These are phyloP conservation scores for Ochlodes sylvanus DNA, from an alignment of 2,888 invertebrate species.

Conservation along the genomic window DNA sequence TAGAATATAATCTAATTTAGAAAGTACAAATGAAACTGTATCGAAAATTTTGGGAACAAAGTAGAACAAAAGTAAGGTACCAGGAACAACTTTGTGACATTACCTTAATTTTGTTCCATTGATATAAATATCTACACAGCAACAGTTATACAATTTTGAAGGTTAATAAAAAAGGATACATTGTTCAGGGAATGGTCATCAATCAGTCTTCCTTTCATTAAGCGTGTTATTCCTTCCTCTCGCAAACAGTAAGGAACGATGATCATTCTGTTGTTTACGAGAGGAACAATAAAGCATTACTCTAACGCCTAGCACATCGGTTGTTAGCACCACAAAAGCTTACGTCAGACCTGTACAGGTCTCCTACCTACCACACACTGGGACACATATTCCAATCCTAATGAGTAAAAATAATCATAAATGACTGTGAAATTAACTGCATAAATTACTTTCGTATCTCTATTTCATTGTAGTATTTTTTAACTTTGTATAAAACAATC, in stretches of 20 bases:
- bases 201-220: slow-evolving; percentile 67
- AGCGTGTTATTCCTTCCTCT: slow-evolving; percentile 57
- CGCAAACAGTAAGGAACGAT: slow-evolving; percentile 32
- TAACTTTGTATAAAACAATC: neutral
- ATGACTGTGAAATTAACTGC: slow-evolving; percentile 12
- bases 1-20: slow-evolving; percentile 1
- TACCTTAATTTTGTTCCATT: slow-evolving; percentile 2
- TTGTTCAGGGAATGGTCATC: slow-evolving; percentile 41
- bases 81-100: slow-evolving; percentile 5
- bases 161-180: neutral
- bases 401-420: slow-evolving; percentile 8
- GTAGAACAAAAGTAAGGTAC: neutral
- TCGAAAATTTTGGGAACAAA: neutral
- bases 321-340: slow-evolving; percentile 72
- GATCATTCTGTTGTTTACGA: slow-evolving; percentile 21
- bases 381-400: slow-evolving; percentile 12
- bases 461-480: neutral
- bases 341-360: slow-evolving; percentile 42
- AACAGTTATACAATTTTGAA: neutral
- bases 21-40: neutral
- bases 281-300: slow-evolving; percentile 39
- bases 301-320: slow-evolving; percentile 50
- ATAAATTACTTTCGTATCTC: neutral
- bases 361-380: slow-evolving; percentile 38
- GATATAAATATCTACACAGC: neutral